These are phyloP conservation scores for Emydocephalus ijimae DNA, from an alignment of 2,113 vertebrate species.

Conservation along the genomic window DNA sequence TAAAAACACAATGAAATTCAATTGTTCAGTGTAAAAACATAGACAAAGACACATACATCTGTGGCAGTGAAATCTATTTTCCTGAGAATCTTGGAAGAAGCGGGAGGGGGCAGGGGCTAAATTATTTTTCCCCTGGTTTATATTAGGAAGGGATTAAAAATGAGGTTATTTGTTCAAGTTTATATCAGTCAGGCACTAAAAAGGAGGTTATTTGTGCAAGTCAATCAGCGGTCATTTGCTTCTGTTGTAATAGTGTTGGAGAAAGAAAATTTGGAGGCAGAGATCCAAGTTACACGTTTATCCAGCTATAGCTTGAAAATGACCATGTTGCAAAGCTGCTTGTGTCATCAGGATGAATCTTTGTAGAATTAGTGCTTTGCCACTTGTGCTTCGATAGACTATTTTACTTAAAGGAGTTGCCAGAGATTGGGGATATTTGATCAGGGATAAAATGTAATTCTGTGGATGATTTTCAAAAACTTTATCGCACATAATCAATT, in stretches of 20 bases:
- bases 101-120: no score
- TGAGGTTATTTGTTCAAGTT: not conserved
- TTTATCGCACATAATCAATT: not conserved
- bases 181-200: not conserved
- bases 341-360: not conserved
- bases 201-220: not conserved
- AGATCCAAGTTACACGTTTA: not conserved
- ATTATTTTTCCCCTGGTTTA: not conserved
- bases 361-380: not conserved
- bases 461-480: not conserved
- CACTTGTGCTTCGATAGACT: not conserved
- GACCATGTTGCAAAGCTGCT: not conserved
- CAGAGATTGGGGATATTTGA: not conserved
- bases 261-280: not conserved
- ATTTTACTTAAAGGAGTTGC: not conserved
- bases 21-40: not conserved
- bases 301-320: not conserved
- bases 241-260: not conserved
- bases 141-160: not conserved
- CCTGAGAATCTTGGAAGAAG: not conserved
- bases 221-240: not conserved
- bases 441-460: not conserved
- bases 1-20: not conserved
- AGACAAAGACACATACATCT: not conserved
- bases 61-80: not conserved